These are phyloP conservation scores for Antheraea mylitta DNA, from an alignment of 1,140 invertebrate genomes.

Conservation along the genomic window DNA sequence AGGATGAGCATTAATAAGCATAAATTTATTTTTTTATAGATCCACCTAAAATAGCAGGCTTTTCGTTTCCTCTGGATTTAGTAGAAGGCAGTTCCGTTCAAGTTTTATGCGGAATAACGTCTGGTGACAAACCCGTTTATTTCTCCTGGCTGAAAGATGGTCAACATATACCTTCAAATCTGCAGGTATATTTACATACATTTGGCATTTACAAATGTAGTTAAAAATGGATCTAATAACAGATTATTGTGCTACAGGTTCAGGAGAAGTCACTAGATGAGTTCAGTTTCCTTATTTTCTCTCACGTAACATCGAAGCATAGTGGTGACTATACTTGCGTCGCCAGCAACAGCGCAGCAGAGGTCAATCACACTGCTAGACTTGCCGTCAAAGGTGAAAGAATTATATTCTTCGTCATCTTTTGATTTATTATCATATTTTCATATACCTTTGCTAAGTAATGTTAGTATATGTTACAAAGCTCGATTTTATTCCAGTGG, in stretches of 20 bases:
- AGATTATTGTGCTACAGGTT: slow-evolving; percentile 70
- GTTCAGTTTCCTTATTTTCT: slow-evolving; percentile 87
- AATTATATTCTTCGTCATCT: not conserved
- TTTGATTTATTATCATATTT: not conserved
- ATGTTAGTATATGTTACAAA: not conserved
- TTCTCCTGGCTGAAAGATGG: slow-evolving; percentile 94
- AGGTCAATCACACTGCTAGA: slow-evolving; percentile 89
- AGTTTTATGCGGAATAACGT: slow-evolving; percentile 93
- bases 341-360: slow-evolving; percentile 90
- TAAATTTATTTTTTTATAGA: slow-evolving; percentile 48
- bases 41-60: slow-evolving; percentile 89
- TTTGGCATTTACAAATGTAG: not conserved
- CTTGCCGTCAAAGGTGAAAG: slow-evolving; percentile 88
- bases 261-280: slow-evolving; percentile 85
- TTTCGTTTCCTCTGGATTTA: slow-evolving; percentile 88
- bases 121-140: slow-evolving; percentile 93
- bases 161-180: slow-evolving; percentile 81
- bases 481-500: slow-evolving; percentile 80
- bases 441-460: no score
- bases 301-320: slow-evolving; percentile 87
- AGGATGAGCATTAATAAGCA: no score
- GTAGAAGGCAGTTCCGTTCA: slow-evolving; percentile 93
- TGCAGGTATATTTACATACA: slow-evolving; percentile 76
- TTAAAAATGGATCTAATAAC: not conserved
- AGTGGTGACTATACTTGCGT: slow-evolving; percentile 94